Evolutionary conservation across 2,888 invertebrate species (phyloP), one percentile per base, ranked within the genome.

Genomic region (Plebejus melissa): DNA sequence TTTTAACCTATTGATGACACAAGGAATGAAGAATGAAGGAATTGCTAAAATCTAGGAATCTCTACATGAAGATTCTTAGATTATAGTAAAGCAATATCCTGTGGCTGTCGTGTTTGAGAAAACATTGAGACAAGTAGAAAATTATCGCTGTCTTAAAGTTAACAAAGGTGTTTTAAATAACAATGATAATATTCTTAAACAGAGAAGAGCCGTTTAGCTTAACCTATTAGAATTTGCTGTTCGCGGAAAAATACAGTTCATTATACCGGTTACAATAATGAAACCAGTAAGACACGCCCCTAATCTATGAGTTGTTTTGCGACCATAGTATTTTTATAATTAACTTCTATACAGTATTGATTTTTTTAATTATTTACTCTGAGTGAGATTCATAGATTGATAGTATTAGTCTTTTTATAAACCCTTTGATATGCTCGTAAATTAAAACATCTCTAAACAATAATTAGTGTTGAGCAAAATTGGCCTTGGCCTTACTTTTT

Each of bases 221-320:
- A 32, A 41, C 7, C 41, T 70, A 22, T 70, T 41, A 41, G n/a
- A n/a, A 38, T 38, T 38, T 38, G 38, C 32, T 16, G 36, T 38
- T 46, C 46, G 70, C 28, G 70, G 9, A 38, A 46, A 22, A 22
- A 70, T 69, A 38, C 38, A 38, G 54, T 16, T 54, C 16, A 54
- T 5, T 5, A 54, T 6, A 69, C 41, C 41, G 70, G 70, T 70
- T 38, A 22, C 7, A 69, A 9, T 32, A 58, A 58, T 28, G 38
- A 38, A 69, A 69, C 70, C 70, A 70, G 70, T 70, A 70, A n/a
- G 41, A n/a, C 41, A 41, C 70, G 46, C 70, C 70, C n/a, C 41
- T 38, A 41, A 38, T 16, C 5, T 36, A 69, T 16, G 16, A 69
- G 69, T 70, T 22, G n/a, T 70, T 70, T 69, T 16, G 16, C 16